phyloP scores from a whole-genome alignment of 2,113 vertebrate genomes.

The Pica pica region DNA sequence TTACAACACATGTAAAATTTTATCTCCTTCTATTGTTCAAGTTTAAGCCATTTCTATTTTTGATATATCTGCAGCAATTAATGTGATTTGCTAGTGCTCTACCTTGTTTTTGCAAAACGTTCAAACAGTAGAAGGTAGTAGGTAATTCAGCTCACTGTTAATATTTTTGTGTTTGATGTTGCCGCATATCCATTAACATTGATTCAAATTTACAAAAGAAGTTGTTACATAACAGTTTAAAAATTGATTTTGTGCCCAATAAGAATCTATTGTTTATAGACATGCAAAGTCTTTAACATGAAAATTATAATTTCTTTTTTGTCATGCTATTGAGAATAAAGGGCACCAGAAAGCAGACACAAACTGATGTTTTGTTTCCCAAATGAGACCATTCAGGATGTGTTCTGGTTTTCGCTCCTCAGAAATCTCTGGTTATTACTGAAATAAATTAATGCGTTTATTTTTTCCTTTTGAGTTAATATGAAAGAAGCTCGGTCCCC shows the following conservation, averaged over 20 bases:
- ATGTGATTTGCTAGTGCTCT: neutral
- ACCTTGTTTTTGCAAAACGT: neutral
- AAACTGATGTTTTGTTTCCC: neutral
- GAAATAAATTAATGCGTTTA: neutral
- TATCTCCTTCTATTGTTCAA: neutral
- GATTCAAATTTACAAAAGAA: neutral
- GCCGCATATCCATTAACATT: neutral
- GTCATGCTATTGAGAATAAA: neutral
- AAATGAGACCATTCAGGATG: neutral
- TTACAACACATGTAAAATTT: neutral
- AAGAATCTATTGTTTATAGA: neutral
- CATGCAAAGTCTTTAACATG: neutral
- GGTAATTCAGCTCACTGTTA: neutral
- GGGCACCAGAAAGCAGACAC: neutral
- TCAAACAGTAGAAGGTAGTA: neutral
- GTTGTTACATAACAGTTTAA: neutral
- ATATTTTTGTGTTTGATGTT: neutral
- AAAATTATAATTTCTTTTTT: neutral
- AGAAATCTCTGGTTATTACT: neutral
- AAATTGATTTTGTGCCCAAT: neutral
- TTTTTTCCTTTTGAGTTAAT: neutral
- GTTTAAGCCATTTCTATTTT: neutral
- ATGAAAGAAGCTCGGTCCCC: neutral
- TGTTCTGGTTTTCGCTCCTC: neutral
- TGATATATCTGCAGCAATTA: neutral